Conservation (phyloP, 2,113 vertebrate species). For the Syngnathus scovelli region DNA sequence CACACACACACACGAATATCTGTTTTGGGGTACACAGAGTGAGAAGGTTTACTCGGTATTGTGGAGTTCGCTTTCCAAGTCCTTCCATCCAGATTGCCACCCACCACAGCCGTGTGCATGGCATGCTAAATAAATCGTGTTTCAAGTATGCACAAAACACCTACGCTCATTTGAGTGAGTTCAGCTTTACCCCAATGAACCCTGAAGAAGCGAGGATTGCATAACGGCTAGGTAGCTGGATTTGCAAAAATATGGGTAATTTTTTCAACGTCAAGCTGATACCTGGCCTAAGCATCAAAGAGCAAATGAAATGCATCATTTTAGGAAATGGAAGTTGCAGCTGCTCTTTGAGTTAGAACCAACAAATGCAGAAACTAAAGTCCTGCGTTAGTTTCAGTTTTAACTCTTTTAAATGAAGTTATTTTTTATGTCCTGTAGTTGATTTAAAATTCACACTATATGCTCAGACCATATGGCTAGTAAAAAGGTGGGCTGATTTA, state of each 20-base stretch:
- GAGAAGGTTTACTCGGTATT: slow-evolving; percentile 32
- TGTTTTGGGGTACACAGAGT: slow-evolving; percentile 4
- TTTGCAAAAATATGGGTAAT: not conserved
- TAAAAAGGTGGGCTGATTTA: slow-evolving; percentile 54
- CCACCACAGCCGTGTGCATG: slow-evolving; percentile 52
- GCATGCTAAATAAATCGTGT: slow-evolving; percentile 63
- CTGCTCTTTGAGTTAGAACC: not conserved
- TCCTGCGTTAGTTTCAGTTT: not conserved
- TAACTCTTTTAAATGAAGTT: not conserved
- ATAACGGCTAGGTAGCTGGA: not conserved
- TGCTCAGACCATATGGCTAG: slow-evolving; percentile 32
- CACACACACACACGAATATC: not conserved
- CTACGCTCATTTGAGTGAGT: slow-evolving; percentile 46
- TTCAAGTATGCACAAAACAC: slow-evolving; percentile 40
- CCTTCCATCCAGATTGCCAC: slow-evolving; percentile 60
- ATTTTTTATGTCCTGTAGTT: not conserved
- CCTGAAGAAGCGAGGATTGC: slow-evolving; percentile 43
- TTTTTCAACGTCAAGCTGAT: slow-evolving; percentile 11
- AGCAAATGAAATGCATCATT: not conserved
- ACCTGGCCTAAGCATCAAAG: slow-evolving; percentile 22
- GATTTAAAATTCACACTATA: not conserved
- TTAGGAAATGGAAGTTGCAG: not conserved
- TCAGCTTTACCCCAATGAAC: slow-evolving; percentile 66
- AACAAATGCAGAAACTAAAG: not conserved
- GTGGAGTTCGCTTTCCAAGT: slow-evolving; percentile 57